Conservation (phyloP, 2,888 invertebrate genomes). For the Tethea ocularis region DNA sequence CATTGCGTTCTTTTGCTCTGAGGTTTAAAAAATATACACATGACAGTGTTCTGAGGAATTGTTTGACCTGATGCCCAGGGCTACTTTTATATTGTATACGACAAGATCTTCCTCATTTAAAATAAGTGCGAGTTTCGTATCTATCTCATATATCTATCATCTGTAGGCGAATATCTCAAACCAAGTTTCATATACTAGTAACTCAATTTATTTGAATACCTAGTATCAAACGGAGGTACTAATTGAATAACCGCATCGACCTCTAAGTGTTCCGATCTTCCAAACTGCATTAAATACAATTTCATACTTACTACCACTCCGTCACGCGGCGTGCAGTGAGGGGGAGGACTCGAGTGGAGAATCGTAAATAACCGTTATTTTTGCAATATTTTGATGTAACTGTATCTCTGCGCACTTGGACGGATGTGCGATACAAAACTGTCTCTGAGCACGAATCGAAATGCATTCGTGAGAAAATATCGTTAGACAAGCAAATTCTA, state of each 20-base stretch:
- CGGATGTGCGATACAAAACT: slow-evolving; percentile 24
- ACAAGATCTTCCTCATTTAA: too few species aligned
- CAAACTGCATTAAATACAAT: neutral
- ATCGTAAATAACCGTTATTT: slow-evolving; percentile 8
- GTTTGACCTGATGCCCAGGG: too few species aligned
- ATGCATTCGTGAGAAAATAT: slow-evolving; percentile 30
- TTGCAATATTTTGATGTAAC: neutral
- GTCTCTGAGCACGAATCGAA: slow-evolving; percentile 30
- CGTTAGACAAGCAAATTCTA: slow-evolving; percentile 17
- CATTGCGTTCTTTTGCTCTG: too few species aligned
- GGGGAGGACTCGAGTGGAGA: slow-evolving; percentile 1
- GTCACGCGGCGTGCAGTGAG: neutral
- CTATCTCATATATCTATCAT: too few species aligned
- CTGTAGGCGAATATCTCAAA: too few species aligned
- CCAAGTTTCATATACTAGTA: neutral
- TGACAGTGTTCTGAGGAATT: too few species aligned
- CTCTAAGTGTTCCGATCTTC: neutral
- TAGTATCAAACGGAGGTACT: neutral
- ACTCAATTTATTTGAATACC: neutral
- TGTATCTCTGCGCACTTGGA: neutral
- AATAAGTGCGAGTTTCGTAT: too few species aligned
- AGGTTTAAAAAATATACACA: too few species aligned
- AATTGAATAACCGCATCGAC: neutral
- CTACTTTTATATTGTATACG: too few species aligned
- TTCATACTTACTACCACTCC: neutral